These are phyloP conservation scores for Dasyprocta punctata DNA, from an alignment of 2,113 vertebrate species.

Conservation along the genomic window DNA sequence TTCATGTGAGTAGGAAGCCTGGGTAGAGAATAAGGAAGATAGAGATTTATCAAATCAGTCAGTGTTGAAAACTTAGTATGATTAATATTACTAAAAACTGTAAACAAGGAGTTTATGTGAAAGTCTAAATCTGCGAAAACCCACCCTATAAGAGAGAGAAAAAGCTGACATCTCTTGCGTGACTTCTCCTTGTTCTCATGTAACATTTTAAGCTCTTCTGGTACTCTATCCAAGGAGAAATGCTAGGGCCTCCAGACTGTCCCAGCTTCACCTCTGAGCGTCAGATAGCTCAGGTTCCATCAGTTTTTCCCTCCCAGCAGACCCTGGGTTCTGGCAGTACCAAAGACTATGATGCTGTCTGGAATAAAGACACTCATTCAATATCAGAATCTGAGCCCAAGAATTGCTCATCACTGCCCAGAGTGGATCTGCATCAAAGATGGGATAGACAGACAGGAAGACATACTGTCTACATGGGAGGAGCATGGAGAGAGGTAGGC, in stretches of 20 bases:
- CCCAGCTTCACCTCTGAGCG: not conserved
- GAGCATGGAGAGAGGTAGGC: not conserved
- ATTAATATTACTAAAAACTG: not conserved
- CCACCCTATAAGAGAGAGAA: not conserved
- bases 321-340: slow-evolving; percentile 35
- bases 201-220: not conserved
- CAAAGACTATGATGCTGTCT: slow-evolving; percentile 36
- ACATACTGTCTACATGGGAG: slow-evolving; percentile 24
- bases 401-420: slow-evolving; percentile 41
- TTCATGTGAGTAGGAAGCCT: not conserved
- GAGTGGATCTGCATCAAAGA: slow-evolving; percentile 19
- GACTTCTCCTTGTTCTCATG: slow-evolving; percentile 53
- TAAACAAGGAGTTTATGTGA: not conserved
- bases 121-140: slow-evolving; percentile 37
- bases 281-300: not conserved
- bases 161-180: not conserved
- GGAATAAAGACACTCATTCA: slow-evolving; percentile 3
- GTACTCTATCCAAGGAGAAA: slow-evolving; percentile 70
- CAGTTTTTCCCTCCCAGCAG: slow-evolving; percentile 10
- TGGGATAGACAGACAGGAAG: not conserved
- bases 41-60: slow-evolving; percentile 15
- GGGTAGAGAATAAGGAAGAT: not conserved
- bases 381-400: slow-evolving; percentile 57
- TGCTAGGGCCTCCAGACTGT: not conserved
- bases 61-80: slow-evolving; percentile 12